Conservation (phyloP, 2,888 invertebrate genomes). For the Dolomedes plantarius region DNA sequence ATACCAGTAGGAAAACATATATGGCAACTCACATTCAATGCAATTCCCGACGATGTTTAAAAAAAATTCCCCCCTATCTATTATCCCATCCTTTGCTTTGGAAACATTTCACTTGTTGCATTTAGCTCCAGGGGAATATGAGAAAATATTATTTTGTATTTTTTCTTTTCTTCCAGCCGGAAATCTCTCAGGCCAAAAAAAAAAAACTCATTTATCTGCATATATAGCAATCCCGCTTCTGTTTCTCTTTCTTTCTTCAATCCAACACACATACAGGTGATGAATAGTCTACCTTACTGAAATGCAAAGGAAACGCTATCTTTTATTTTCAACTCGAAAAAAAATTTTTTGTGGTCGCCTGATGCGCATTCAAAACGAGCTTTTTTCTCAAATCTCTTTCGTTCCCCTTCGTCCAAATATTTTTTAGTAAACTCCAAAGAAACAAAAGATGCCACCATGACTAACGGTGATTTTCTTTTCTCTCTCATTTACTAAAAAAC, state of each 20-base stretch:
- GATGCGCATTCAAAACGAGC: slow-evolving; percentile 8
- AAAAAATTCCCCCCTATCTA: slow-evolving; percentile 2
- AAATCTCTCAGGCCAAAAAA: slow-evolving; percentile 30
- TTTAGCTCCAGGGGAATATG: slow-evolving; percentile 45
- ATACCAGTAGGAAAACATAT: neutral
- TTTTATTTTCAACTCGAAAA: slow-evolving; percentile 38
- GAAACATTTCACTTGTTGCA: slow-evolving; percentile 58
- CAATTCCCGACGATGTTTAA: neutral
- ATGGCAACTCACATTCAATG: neutral
- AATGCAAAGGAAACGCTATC: slow-evolving; percentile 36
- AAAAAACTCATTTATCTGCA: slow-evolving; percentile 50
- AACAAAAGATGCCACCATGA: neutral
- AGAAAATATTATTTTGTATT: slow-evolving; percentile 57
- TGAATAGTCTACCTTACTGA: slow-evolving; percentile 44
- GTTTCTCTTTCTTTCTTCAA: slow-evolving; percentile 4
- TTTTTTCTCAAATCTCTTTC: neutral
- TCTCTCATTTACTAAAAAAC: no score
- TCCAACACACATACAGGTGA: slow-evolving; percentile 19
- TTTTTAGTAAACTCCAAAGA: neutral
- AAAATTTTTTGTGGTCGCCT: slow-evolving; percentile 1
- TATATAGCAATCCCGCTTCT: slow-evolving; percentile 29
- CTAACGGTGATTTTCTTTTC: no score
- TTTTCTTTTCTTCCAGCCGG: slow-evolving; percentile 29
- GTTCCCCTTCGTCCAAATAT: neutral
- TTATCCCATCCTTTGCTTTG: slow-evolving; percentile 8